These are phyloP conservation scores for Leuciscus idus DNA, from an alignment of 2,113 vertebrate species.

Conservation along the genomic window DNA sequence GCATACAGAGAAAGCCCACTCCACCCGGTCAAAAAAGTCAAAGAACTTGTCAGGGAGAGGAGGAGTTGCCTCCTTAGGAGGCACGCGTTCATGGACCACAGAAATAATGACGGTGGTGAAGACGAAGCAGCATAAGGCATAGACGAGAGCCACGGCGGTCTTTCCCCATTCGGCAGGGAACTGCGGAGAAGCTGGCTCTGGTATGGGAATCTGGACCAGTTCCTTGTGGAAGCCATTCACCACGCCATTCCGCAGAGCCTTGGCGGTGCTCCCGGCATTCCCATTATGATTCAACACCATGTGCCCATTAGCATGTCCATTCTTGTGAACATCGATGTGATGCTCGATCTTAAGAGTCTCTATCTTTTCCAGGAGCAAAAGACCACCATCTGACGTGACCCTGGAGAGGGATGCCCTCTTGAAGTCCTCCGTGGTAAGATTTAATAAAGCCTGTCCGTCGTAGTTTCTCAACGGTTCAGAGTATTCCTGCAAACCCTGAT, in stretches of 20 bases:
- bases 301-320: constrained; percentile 83
- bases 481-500: constrained; percentile 85
- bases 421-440: constrained; percentile 80
- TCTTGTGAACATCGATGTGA: constrained; percentile 86
- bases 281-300: constrained; percentile 62
- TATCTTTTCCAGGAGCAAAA: constrained; percentile 81
- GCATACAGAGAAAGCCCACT: constrained; percentile 91
- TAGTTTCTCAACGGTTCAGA: constrained; percentile 76
- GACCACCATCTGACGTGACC: constrained; percentile 81
- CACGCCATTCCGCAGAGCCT: constrained; percentile 76
- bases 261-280: constrained; percentile 66
- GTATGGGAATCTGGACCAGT: constrained; percentile 82
- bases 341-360: constrained; percentile 84
- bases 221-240: constrained; percentile 77
- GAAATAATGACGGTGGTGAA: constrained; percentile 89
- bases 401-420: constrained; percentile 77
- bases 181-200: constrained; percentile 77
- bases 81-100: constrained; percentile 89
- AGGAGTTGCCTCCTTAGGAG: constrained; percentile 86
- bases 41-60: constrained; percentile 91
- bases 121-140: constrained; percentile 85
- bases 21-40: constrained; percentile 86
- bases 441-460: constrained; percentile 80
- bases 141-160: constrained; percentile 83
- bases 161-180: constrained; percentile 87